These are phyloP conservation scores for Bucco capensis DNA, from an alignment of 2,113 vertebrate genomes.

Conservation along the genomic window DNA sequence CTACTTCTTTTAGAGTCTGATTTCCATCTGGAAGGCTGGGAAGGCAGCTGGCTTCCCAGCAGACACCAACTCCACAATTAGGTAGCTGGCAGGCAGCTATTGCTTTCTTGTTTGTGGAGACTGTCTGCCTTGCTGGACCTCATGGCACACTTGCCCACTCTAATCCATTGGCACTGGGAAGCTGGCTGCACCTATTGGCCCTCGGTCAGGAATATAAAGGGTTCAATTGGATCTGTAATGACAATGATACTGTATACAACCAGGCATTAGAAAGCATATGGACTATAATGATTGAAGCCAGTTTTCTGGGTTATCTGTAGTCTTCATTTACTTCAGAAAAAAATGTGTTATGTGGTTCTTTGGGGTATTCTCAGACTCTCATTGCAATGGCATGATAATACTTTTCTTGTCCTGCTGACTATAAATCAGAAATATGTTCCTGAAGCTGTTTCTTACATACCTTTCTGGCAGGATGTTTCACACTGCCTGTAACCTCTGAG, in stretches of 20 bases:
- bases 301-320: not conserved
- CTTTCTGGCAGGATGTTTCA: not conserved
- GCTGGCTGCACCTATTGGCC: not conserved
- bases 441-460: not conserved
- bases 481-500: not conserved
- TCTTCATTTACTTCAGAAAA: not conserved
- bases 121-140: not conserved
- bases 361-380: not conserved
- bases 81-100: constrained; percentile 43
- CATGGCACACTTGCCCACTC: not conserved
- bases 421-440: not conserved
- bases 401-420: not conserved
- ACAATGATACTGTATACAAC: not conserved
- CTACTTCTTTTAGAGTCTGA: not conserved
- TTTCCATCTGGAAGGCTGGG: constrained; percentile 43
- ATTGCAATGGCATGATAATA: not conserved
- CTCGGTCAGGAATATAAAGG: not conserved
- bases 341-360: not conserved
- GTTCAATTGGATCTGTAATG: not conserved
- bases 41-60: constrained; percentile 53
- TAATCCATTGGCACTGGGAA: not conserved
- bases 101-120: not conserved
- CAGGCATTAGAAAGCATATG: not conserved
- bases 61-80: constrained; percentile 49
- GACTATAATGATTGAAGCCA: not conserved